phyloP scores from a whole-genome alignment of 2,113 vertebrate species.

The Onychostruthus taczanowskii region DNA sequence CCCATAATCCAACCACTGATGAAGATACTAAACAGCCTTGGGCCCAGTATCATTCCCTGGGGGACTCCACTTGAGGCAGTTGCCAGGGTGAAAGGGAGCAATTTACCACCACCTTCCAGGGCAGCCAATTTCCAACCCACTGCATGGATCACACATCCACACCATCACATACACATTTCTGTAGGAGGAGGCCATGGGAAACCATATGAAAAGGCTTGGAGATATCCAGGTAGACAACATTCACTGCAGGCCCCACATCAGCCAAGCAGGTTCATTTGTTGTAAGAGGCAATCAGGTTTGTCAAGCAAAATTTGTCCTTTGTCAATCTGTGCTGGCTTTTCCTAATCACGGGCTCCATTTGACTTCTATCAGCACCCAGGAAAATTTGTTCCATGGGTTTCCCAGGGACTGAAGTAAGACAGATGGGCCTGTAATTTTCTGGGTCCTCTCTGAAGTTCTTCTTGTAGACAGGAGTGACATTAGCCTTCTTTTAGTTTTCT shows the following conservation, averaged over 20 bases:
- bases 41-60: fast-evolving
- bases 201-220: neutral
- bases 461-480: neutral
- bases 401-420: neutral
- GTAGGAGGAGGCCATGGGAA: neutral
- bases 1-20: neutral
- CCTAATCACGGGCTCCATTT: neutral
- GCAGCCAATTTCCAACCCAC: neutral
- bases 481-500: neutral
- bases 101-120: neutral
- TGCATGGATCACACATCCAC: neutral
- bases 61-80: neutral
- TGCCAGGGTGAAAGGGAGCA: neutral
- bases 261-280: neutral
- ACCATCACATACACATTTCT: neutral
- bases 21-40: fast-evolving
- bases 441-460: neutral
- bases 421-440: neutral
- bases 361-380: neutral
- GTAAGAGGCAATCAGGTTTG: neutral
- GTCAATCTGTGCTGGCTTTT: neutral
- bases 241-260: neutral
- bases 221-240: neutral
- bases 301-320: neutral
- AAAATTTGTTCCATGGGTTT: neutral